Evolutionary conservation across 2,113 vertebrate genomes (phyloP), one percentile per base, ranked within the genome.

Genomic region (Agapornis roseicollis): DNA sequence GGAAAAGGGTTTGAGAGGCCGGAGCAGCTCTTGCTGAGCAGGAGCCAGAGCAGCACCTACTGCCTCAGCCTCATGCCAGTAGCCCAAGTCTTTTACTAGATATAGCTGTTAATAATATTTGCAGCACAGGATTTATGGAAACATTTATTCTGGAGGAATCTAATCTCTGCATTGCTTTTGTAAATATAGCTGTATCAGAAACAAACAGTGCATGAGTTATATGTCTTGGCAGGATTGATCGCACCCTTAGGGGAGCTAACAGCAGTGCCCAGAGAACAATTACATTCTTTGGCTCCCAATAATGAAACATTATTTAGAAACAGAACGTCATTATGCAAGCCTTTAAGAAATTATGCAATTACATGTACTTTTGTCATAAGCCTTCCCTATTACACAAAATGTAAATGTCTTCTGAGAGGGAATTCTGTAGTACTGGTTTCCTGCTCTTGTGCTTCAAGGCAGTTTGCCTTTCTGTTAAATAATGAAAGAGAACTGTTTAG

Each of bases 181-280:
- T 85, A 96, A 96, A 90, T 88, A 70, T 86, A 81, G 92, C 80
- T 86, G 31, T 72, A 84, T 71, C 77, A 76, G 92, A 88, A 91
- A 95, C n/a, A n/a, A 96, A 81, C 90, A 93, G 92, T 61, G 77
- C 88, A 90, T 93, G 93, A 95, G 88, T 96, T 83, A 93, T 94
- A 8, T 29, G 85, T 85, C 90, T 96, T 6, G 0, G 61, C 80
- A 94, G 94, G 88, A 96, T 64, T 94, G 93, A 96, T 96, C 0
- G 0, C 83, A 69, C 95, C 94, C 90, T 80, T 86, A 94, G 95
- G 92, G 95, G 92, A 97, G 60, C 94, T 92, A 96, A 80, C 85
- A 88, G 85, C 76, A 93, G 94, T 82, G 88, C 92, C 95, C 61
- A 94, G 94, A 93, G 88, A 96, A 95, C 90, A 96, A 95, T 96